phyloP scores from a whole-genome alignment of 30 jellyfish, hydroid and myxozoan genomes.

The Pseudorhiza aurosa region DNA sequence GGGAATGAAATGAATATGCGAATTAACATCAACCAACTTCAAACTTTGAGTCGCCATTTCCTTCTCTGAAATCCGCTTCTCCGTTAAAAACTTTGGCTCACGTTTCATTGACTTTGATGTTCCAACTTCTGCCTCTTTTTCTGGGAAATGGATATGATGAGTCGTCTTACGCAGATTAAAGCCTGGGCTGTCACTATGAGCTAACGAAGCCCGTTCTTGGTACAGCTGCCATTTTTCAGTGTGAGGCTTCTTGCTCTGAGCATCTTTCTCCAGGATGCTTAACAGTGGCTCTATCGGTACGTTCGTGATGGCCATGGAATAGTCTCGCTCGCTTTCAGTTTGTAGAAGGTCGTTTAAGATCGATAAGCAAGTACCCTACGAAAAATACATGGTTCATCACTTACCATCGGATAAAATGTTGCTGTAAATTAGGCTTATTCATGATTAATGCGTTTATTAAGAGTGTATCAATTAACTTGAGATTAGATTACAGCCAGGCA shows the following conservation, averaged over 20 bases:
- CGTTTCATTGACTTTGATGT: slow-evolving; percentile 49
- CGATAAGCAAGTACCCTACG: slow-evolving; percentile 89
- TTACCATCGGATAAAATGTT: too few relatives aligned
- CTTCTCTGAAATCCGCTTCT: slow-evolving; percentile 47
- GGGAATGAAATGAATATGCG: slow-evolving; percentile 68
- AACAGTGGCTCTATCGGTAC: slow-evolving; percentile 92
- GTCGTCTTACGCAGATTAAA: slow-evolving; percentile 8
- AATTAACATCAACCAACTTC: slow-evolving; percentile 13
- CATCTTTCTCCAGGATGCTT: slow-evolving; percentile 70
- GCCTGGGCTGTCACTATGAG: neutral
- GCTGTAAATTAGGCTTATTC: neutral
- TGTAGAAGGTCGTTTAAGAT: slow-evolving; percentile 88
- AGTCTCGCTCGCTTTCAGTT: slow-evolving; percentile 88
- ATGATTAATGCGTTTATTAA: neutral
- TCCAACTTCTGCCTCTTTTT: slow-evolving; percentile 48
- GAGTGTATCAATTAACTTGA: neutral
- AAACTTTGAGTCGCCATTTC: slow-evolving; percentile 34
- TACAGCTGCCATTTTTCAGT: slow-evolving; percentile 23
- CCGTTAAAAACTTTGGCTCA: slow-evolving; percentile 52
- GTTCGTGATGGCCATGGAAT: slow-evolving; percentile 84
- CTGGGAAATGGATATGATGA: slow-evolving; percentile 60
- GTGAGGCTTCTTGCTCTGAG: slow-evolving; percentile 15
- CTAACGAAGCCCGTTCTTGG: slow-evolving; percentile 47
- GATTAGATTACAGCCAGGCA: too few relatives aligned
- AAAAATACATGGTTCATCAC: slow-evolving; percentile 1